phyloP scores from a whole-genome alignment of 2,888 invertebrate species.

The Neuroscelio doddi region DNA sequence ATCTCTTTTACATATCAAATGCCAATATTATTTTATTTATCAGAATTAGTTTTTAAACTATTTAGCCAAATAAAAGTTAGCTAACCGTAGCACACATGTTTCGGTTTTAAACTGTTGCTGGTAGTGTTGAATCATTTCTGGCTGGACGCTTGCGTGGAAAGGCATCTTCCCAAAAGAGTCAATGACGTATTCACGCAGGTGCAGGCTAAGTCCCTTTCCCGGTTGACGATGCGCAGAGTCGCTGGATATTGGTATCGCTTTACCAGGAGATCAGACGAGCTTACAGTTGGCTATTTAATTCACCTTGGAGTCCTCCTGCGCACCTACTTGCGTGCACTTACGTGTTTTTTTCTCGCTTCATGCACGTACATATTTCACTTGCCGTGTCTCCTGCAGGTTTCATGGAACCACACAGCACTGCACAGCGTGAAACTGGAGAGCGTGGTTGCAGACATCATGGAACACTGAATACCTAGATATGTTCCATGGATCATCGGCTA shows the following conservation, averaged over 20 bases:
- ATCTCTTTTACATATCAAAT: too few relatives aligned
- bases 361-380: too few relatives aligned
- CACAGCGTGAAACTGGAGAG: too few relatives aligned
- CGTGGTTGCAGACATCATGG: too few relatives aligned
- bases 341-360: too few relatives aligned
- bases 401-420: too few relatives aligned
- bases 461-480: too few relatives aligned
- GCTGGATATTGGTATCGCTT: constrained; percentile 62
- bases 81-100: background rate
- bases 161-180: constrained; percentile 14
- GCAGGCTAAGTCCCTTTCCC: constrained; percentile 22
- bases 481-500: too few relatives aligned
- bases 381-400: too few relatives aligned
- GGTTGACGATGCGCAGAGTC: constrained; percentile 62
- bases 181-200: constrained; percentile 49
- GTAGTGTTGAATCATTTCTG: background rate
- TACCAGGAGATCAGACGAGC: constrained; percentile 52
- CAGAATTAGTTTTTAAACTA: background rate
- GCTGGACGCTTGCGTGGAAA: constrained; percentile 46
- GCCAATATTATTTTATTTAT: background rate
- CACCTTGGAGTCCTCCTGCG: constrained; percentile 1
- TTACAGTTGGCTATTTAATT: constrained; percentile 7
- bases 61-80: background rate
- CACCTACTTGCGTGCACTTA: too few relatives aligned
- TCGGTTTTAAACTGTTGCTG: background rate